Conservation (phyloP, 2,888 invertebrate genomes). For the Apantesis nais region DNA sequence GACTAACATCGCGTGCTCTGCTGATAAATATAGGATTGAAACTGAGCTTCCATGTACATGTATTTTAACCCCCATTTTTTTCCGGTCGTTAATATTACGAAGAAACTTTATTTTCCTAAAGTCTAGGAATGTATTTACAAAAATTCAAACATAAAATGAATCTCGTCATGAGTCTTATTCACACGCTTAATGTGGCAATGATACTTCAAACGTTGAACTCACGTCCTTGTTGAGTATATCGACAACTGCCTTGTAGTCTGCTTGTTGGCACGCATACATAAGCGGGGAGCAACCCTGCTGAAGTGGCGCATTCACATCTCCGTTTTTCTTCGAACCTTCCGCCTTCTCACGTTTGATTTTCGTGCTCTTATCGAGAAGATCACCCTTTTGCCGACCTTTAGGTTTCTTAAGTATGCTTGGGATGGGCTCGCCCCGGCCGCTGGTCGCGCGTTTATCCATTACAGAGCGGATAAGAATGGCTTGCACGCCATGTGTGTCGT, state of each 20-base stretch:
- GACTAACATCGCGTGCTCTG: slow-evolving; percentile 71
- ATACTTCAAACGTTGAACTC: slow-evolving; percentile 63
- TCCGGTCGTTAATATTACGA: slow-evolving; percentile 2
- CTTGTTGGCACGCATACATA: slow-evolving; percentile 97
- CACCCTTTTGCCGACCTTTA: slow-evolving; percentile 69
- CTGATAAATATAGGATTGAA: slow-evolving; percentile 47
- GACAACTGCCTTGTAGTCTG: slow-evolving; percentile 91
- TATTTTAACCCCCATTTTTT: slow-evolving; percentile 18
- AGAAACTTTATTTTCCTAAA: not conserved
- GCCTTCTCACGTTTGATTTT: slow-evolving; percentile 79
- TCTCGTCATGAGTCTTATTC: not conserved
- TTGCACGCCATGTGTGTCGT: slow-evolving; percentile 58
- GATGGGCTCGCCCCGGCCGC: slow-evolving; percentile 77
- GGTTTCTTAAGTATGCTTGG: slow-evolving; percentile 81
- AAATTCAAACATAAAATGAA: not conserved
- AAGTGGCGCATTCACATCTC: slow-evolving; percentile 76
- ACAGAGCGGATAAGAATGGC: slow-evolving; percentile 60
- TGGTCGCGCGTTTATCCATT: slow-evolving; percentile 78
- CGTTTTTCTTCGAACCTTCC: slow-evolving; percentile 66
- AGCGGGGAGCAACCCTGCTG: slow-evolving; percentile 92
- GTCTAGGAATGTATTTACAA: not conserved
- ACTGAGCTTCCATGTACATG: slow-evolving; percentile 61
- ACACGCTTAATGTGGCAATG: not conserved
- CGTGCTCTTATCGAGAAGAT: slow-evolving; percentile 77
- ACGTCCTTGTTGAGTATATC: slow-evolving; percentile 92